Base-by-base conservation (phyloP, 2,797 vertebrate genomes). In the Protonibea diacanthus region DNA sequence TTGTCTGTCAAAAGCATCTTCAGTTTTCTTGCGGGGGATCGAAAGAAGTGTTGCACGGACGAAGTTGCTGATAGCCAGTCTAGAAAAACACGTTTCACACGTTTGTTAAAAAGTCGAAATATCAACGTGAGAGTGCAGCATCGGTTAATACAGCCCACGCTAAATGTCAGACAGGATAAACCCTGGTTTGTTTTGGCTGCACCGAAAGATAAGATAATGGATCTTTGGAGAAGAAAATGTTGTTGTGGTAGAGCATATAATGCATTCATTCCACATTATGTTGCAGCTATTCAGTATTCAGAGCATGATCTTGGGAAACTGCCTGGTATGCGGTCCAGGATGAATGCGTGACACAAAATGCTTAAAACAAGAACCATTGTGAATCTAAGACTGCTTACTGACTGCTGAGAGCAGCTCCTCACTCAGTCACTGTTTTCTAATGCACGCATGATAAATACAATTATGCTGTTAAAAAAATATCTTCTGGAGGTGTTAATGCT, bases 231-330 rank as follows among this genome's bases (percentile, higher is more conserved):
- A 58, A 59, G 52, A 74, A 82, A 82, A 81, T 71, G 71, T 53
- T 6, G 59, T 82, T 85, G 83, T 91, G 74, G 78, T 70, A 18
- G 44, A 20, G 27, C 78, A 76, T 77, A 68, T 82, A 87, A 88
- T 85, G 74, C 70, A 49, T 75, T 84, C 76, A 90, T 85, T 91
- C 85, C 85, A 80, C 87, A 89, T 86, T 83, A 86, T 83, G 74
- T 70, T 70, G 80, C 68, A 73, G 75, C 91, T 88, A 88, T 93
- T 92, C 90, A 92, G 89, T 82, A 92, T 93, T 93, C 90, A 91
- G 85, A 72, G 69, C 87, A 78, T 48, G 80, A 53, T 88, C 86
- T 83, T 91, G 90, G 92, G 90, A 92, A 93, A 88, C 51, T 1
- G 76, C 55, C 71, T 84, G 86, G 82, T 88, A 88, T 91, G 90